These are phyloP conservation scores for Elachura formosa DNA, from an alignment of 2,113 vertebrate species.

Conservation along the genomic window DNA sequence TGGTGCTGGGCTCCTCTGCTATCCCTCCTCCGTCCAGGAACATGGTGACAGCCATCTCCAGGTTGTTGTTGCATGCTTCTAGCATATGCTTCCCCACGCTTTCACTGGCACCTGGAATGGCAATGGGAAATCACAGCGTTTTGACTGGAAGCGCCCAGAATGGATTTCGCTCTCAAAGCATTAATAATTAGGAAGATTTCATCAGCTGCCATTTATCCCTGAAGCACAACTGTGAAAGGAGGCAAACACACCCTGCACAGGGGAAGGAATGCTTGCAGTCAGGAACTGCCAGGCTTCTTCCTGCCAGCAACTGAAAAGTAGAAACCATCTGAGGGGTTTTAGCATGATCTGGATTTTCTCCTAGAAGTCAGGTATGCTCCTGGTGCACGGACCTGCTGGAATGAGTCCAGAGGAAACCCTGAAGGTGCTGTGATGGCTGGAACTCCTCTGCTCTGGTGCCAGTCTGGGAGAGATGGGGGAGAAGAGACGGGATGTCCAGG, in stretches of 20 bases:
- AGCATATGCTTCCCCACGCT: slow-evolving; percentile 96
- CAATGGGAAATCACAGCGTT: neutral
- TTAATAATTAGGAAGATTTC: neutral
- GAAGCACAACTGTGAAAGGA: neutral
- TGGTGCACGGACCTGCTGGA: neutral
- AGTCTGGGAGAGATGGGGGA: neutral
- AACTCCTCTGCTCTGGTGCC: neutral
- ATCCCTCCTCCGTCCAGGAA: slow-evolving; percentile 95
- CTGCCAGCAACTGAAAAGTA: neutral
- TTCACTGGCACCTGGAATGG: slow-evolving; percentile 87
- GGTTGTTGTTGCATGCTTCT: slow-evolving; percentile 95
- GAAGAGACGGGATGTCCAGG: neutral
- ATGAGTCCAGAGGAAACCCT: neutral
- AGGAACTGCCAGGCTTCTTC: neutral
- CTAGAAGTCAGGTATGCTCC: neutral
- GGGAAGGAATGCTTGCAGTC: neutral
- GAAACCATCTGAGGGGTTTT: neutral
- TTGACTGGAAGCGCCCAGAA: neutral
- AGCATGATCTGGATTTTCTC: neutral
- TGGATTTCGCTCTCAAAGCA: neutral
- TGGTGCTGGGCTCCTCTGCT: slow-evolving; percentile 96
- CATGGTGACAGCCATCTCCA: slow-evolving; percentile 99
- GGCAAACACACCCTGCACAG: neutral
- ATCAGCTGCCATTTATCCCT: neutral
- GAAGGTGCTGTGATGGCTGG: neutral